Base-by-base conservation (phyloP, 2,888 invertebrate species). In the Caenorhabditis sp. region DNA sequence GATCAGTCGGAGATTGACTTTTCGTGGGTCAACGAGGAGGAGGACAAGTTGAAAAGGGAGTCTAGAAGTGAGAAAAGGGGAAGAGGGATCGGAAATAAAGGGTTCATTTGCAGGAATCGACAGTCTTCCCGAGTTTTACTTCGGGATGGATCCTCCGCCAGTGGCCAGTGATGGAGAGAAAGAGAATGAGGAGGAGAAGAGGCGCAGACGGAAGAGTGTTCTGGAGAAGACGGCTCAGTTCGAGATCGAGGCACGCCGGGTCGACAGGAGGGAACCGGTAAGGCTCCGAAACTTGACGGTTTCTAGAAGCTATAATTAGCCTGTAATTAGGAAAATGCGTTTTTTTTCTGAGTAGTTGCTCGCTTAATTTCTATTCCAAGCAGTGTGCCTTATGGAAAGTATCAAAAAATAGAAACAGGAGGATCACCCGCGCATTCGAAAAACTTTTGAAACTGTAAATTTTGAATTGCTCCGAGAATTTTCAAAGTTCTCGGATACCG, bases 1-100 rank as follows among this genome's bases (percentile, higher is more conserved):
- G 82, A 82, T 70, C 82, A 80, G 53, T 78, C 78, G 30, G 82
- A 82, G 55, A 80, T 80, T 15, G 82, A 82, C 52, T 82, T 82
- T 58, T 77, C 77, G 8, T 82, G 82, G 82, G 79, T 82, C 13
- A 73, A 59, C 43, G 82, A 82, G 15, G 82, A 80, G 24, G 80
- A 82, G 53, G 77, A 79, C 22, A 79, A 78, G 41, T 39, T 82
- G 63, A 81, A 65, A 15, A 59, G 71, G 43, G 77, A 77, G 27
- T 56, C 50, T 7, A 59, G 46, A 46, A 52, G 72, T 63, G 32
- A 63, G 72, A 8, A 17, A 20, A 15, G 8, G 13, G 26, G 9
- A n/a, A 52, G n/a, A 22, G 17, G 37, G 35, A 9, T 30, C 9
- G 5, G 6, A 9, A 9, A 30, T 30, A 9, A 30, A 9, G 5